Evolutionary conservation across 2,113 vertebrate genomes (phyloP).

Genomic region (Triplophysa siluroides): DNA sequence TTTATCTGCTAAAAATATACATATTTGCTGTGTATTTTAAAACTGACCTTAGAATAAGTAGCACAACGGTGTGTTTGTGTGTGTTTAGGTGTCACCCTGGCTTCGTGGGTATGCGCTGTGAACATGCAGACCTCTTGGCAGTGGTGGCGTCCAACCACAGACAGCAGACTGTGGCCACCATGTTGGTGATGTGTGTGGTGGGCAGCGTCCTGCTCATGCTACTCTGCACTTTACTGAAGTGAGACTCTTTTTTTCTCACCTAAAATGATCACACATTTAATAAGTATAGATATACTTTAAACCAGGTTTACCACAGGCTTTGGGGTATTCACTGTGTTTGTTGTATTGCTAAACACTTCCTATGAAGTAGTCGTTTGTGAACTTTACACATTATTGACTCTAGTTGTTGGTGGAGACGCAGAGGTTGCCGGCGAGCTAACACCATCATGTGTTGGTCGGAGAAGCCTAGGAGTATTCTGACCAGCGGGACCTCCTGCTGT

Average conservation of each 20-base stretch:
- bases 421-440: slow-evolving; percentile 76
- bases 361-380: neutral
- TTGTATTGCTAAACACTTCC: neutral
- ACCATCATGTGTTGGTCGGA: slow-evolving; percentile 72
- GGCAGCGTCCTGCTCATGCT: slow-evolving; percentile 81
- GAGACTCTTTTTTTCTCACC: slow-evolving; percentile 59
- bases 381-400: slow-evolving; percentile 34
- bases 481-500: slow-evolving; percentile 74
- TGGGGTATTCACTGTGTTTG: neutral
- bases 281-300: neutral
- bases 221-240: slow-evolving; percentile 88
- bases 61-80: neutral
- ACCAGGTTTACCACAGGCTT: no score
- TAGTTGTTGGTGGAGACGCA: slow-evolving; percentile 86
- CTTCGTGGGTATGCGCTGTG: slow-evolving; percentile 88
- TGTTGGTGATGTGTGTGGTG: slow-evolving; percentile 86
- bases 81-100: slow-evolving; percentile 83
- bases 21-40: neutral
- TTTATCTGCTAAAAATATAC: neutral
- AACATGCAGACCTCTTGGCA: slow-evolving; percentile 92
- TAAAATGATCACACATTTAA: neutral
- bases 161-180: slow-evolving; percentile 85
- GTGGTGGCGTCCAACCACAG: slow-evolving; percentile 92
- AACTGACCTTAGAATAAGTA: neutral
- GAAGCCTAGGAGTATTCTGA: slow-evolving; percentile 77